Conservation (phyloP, 2,113 vertebrate species). For the Xenopus laevis region DNA sequence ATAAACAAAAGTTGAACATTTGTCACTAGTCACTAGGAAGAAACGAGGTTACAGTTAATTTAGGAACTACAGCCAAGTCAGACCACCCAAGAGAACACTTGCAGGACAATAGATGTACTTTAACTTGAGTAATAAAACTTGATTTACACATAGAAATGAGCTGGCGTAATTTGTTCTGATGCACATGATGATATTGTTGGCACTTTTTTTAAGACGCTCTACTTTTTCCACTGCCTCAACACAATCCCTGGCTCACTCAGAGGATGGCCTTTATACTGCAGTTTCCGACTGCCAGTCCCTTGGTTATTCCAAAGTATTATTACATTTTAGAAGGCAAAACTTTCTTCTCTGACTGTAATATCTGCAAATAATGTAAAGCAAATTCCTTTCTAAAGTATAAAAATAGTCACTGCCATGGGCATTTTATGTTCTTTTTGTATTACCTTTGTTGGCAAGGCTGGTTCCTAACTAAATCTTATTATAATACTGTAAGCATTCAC, state of each 20-base stretch:
- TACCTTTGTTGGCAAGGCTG: neutral
- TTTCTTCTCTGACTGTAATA: neutral
- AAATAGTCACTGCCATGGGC: neutral
- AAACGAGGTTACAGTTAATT: neutral
- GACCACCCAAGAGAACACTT: constrained; percentile 8
- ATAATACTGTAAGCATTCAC: neutral
- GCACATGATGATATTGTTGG: neutral
- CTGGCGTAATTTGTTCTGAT: neutral
- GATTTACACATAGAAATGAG: constrained; percentile 9
- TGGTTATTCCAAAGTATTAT: too few relatives aligned
- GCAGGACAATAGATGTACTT: neutral
- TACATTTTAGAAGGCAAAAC: neutral
- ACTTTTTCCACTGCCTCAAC: constrained; percentile 10
- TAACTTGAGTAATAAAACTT: neutral
- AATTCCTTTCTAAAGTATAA: neutral
- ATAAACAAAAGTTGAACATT: too few relatives aligned
- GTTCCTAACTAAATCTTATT: neutral
- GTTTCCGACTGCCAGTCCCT: neutral
- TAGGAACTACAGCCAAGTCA: neutral
- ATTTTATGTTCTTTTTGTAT: neutral
- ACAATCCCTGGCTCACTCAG: neutral
- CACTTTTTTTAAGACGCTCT: neutral
- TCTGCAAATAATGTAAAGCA: neutral
- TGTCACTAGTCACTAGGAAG: neutral
- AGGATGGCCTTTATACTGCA: neutral